phyloP scores from a whole-genome alignment of 2,888 invertebrate species.

The Marasmarcha lunaedactyla region DNA sequence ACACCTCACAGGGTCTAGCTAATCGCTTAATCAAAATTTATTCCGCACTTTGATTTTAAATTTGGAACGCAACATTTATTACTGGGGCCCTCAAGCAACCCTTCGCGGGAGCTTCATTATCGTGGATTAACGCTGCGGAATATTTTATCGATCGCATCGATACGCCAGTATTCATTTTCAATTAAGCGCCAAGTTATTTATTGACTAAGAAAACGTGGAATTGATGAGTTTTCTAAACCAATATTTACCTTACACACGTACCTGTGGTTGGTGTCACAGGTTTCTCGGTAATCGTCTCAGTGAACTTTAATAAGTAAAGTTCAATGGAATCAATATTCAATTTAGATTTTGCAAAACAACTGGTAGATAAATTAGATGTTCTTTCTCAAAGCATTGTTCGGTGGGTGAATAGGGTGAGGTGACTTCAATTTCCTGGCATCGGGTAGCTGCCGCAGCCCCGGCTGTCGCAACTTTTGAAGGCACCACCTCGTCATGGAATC shows the following conservation, averaged over 20 bases:
- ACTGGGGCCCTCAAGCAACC: conserved; percentile 59
- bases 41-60: conserved; percentile 71
- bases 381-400: conserved; percentile 65
- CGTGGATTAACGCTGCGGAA: conserved; percentile 68
- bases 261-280: conserved; percentile 18
- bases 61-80: conserved; percentile 69
- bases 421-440: conserved; percentile 66
- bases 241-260: conserved; percentile 53
- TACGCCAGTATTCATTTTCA: conserved; percentile 67
- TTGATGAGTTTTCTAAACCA: conserved; percentile 70
- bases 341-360: conserved; percentile 52
- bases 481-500: conserved; percentile 43
- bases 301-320: background rate
- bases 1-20: conserved; percentile 44
- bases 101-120: conserved; percentile 65
- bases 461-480: conserved; percentile 54
- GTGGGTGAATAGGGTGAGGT: conserved; percentile 41
- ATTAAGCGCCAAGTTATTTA: conserved; percentile 71
- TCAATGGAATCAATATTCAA: conserved; percentile 51
- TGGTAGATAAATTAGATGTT: conserved; percentile 63
- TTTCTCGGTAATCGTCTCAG: too few species aligned
- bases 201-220: conserved; percentile 64
- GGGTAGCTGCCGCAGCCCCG: conserved; percentile 36
- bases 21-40: conserved; percentile 71
- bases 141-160: conserved; percentile 65